A percentile compares a stretch with the other conserved stretches of the same genome.
Evolutionary conservation across 1,140 invertebrate species (phyloP).

Genomic region (Aphaenogaster rudis): DNA sequence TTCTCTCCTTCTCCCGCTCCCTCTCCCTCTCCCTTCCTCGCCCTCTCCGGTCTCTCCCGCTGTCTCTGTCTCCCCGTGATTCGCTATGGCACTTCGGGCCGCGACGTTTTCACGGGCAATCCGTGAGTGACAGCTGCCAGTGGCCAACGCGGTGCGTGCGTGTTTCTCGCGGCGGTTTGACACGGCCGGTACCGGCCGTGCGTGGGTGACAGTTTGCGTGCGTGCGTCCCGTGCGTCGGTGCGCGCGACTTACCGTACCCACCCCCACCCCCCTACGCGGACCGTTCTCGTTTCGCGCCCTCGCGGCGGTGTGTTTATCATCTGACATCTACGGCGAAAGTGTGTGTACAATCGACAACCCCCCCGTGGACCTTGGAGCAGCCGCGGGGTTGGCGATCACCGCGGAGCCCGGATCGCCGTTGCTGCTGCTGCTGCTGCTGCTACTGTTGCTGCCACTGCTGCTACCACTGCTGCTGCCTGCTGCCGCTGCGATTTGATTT

Average conservation of each 20-base stretch:
- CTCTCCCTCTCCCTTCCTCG: slow-evolving; percentile 28
- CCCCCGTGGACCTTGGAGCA: slow-evolving; percentile 59
- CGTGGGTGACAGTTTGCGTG: slow-evolving; percentile 68
- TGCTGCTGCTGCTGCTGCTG: neutral
- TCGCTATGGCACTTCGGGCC: slow-evolving; percentile 72
- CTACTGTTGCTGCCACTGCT: neutral
- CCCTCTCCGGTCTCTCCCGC: slow-evolving; percentile 45
- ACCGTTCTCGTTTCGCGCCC: slow-evolving; percentile 34
- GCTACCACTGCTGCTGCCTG: neutral
- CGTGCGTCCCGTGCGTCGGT: slow-evolving; percentile 14
- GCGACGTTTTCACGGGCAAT: slow-evolving; percentile 79
- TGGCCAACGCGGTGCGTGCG: slow-evolving; percentile 71
- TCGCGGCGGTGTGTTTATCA: slow-evolving; percentile 48
- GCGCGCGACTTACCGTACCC: slow-evolving; percentile 18
- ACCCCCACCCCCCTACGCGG: neutral
- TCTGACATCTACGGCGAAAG: slow-evolving; percentile 63
- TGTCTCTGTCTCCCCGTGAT: slow-evolving; percentile 70
- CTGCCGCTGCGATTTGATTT: slow-evolving; percentile 66
- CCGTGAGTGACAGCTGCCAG: slow-evolving; percentile 81
- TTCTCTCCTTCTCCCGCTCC: slow-evolving; percentile 32
- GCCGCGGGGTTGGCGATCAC: slow-evolving; percentile 59
- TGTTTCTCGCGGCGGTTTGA: slow-evolving; percentile 59
- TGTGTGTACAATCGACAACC: slow-evolving; percentile 57
- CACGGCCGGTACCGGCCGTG: slow-evolving; percentile 59
- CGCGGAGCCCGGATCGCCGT: slow-evolving; percentile 29